Percentiles rank a stretch among this genome's conserved stretches.
Conservation (phyloP, 2,797 vertebrate genomes). For the Alectoris magna region DNA sequence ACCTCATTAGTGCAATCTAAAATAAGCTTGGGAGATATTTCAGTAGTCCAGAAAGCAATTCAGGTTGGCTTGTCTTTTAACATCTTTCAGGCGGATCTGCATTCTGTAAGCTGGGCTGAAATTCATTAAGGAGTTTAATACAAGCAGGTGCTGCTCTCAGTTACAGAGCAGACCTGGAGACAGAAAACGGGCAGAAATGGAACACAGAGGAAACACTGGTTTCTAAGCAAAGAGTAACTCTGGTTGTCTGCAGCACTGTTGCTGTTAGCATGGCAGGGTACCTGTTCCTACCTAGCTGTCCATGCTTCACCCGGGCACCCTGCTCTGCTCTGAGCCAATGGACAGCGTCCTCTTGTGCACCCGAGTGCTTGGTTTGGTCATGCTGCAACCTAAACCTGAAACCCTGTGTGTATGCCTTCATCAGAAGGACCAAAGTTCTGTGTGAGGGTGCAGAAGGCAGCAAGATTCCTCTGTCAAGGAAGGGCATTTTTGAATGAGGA, state of each 20-base stretch:
- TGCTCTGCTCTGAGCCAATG: background rate
- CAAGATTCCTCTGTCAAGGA: background rate
- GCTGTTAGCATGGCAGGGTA: background rate
- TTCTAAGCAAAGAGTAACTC: background rate
- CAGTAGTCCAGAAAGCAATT: background rate
- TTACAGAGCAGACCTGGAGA: background rate
- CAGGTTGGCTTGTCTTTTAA: background rate
- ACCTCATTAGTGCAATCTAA: fast-evolving
- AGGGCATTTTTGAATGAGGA: background rate
- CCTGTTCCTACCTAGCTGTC: background rate
- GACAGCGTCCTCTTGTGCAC: fast-evolving
- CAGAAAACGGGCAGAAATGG: background rate
- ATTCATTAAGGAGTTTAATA: no score
- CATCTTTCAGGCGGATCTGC: background rate
- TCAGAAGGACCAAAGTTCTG: no score
- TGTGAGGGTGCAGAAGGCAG: fast-evolving
- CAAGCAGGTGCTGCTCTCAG: no score
- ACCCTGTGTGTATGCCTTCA: background rate
- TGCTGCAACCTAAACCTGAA: background rate
- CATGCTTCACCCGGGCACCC: fast-evolving
- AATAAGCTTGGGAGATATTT: background rate
- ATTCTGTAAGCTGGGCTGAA: fast-evolving
- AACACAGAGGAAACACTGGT: background rate
- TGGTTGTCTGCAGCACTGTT: fast-evolving
- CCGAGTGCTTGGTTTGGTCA: background rate